These are phyloP conservation scores for Numida meleagris DNA, from an alignment of 2,113 vertebrate genomes.

Conservation along the genomic window DNA sequence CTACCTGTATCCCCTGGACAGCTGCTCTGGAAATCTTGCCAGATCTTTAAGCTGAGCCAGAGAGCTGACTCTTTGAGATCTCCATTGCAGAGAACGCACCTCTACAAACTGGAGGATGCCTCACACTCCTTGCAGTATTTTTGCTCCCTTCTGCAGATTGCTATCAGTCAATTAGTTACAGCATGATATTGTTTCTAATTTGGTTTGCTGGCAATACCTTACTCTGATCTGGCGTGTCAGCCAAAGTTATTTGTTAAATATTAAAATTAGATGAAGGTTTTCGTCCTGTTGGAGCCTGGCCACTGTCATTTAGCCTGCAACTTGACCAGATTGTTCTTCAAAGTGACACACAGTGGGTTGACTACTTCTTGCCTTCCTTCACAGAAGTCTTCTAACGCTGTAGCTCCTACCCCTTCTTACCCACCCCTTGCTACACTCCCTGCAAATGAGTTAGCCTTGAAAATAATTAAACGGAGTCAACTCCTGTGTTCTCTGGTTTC, in stretches of 20 bases:
- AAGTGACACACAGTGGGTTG: slow-evolving; percentile 22
- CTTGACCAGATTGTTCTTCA: slow-evolving; percentile 53
- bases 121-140: background rate
- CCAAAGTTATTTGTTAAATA: slow-evolving; percentile 5
- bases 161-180: background rate
- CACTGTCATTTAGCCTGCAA: slow-evolving; percentile 49
- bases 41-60: background rate
- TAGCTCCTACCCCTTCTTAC: background rate
- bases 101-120: background rate
- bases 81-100: background rate
- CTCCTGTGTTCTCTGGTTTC: background rate
- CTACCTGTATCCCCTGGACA: background rate
- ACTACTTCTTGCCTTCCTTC: background rate
- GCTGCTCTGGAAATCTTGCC: background rate
- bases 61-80: background rate
- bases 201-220: slow-evolving; percentile 1
- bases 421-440: background rate
- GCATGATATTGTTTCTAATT: background rate
- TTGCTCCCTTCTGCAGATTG: background rate
- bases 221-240: background rate
- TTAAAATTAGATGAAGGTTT: slow-evolving; percentile 38
- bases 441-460: slow-evolving; percentile 12
- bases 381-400: background rate
- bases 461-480: slow-evolving; percentile 3
- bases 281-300: slow-evolving; percentile 24